Evolutionary conservation across 2,797 vertebrate genomes (phyloP).

Genomic region (Coluber constrictor): DNA sequence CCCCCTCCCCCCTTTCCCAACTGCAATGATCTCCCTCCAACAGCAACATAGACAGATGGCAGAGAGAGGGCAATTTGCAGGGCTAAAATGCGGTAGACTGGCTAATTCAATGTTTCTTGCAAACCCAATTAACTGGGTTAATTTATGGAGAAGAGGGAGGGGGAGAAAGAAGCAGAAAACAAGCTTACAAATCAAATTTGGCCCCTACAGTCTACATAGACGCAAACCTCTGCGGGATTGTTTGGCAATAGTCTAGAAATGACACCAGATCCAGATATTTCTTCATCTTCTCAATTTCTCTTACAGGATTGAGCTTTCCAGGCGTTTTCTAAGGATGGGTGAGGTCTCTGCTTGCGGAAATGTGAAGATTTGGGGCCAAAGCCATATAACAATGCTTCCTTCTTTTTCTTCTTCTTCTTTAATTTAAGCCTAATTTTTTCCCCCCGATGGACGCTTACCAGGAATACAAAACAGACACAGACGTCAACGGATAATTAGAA

Average conservation of each 20-base stretch:
- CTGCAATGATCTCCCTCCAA: background rate
- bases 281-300: background rate
- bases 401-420: background rate
- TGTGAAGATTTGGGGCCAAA: background rate
- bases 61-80: background rate
- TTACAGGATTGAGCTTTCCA: background rate
- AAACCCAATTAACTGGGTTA: background rate
- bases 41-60: background rate
- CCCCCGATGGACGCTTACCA: no score
- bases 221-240: background rate
- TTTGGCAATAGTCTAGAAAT: background rate
- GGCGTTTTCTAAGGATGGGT: background rate
- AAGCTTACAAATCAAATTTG: background rate
- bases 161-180: background rate
- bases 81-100: background rate
- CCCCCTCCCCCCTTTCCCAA: background rate
- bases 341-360: background rate
- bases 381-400: background rate
- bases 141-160: background rate
- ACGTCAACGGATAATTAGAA: no score
- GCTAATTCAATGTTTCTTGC: background rate
- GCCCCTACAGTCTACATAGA: background rate
- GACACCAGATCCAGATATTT: background rate
- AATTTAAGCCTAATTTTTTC: conserved; percentile 21
- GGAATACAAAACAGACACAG: no score